Evolutionary conservation across 2,113 vertebrate species (phyloP), one percentile per base, ranked within the genome.

Genomic region (Cinclus mexicanus): DNA sequence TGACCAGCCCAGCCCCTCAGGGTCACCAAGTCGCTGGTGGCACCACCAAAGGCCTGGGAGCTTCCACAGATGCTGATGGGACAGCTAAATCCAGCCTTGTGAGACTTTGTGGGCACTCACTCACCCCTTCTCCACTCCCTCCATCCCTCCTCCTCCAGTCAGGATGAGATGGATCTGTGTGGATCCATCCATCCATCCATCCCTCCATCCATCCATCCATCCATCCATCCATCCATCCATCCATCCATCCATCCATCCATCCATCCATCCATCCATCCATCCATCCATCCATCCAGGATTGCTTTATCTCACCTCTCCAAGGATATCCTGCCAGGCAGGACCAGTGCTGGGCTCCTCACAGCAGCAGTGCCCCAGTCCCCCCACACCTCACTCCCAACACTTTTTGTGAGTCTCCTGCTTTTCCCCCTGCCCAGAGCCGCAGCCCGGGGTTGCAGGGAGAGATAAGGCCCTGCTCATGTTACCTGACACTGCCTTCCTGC

Each of bases 381-480:
- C 44, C 12, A 2, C 68, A 41, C n/a, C 42, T 29, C 11, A 1
- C 18, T 91, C 86, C 86, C 15, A 3, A 33, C 49, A 22, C 56
- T 41, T 82, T 47, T n/a, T 46, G 29, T 14, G 5, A 18, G 6
- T 11, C 23, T 57, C 84, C 91, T 71, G 56, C 68, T 72, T 63
- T 47, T 70, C 71, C 31, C 23, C 2, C 0, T 4, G 71, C 39
- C 57, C 67, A n/a, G 92, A 91, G 44, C 63, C 0, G 0, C 83
- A 72, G 86, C 74, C 74, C 31, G 0, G 1, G 83, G 83, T 83
- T 24, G 2, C 3, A 11, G 44, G 64, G 16, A 86, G 78, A 95
- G 97, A 97, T 95, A 95, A 97, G 92, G 41, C n/a, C 37, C 59
- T 9, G 68, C 95, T 96, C 93, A 49, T 12, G 0, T 96, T 96